Percentiles rank a stretch among this genome's conserved stretches.
phyloP scores from a whole-genome alignment of 2,797 vertebrate genomes.

The Sandelia bainsii region DNA sequence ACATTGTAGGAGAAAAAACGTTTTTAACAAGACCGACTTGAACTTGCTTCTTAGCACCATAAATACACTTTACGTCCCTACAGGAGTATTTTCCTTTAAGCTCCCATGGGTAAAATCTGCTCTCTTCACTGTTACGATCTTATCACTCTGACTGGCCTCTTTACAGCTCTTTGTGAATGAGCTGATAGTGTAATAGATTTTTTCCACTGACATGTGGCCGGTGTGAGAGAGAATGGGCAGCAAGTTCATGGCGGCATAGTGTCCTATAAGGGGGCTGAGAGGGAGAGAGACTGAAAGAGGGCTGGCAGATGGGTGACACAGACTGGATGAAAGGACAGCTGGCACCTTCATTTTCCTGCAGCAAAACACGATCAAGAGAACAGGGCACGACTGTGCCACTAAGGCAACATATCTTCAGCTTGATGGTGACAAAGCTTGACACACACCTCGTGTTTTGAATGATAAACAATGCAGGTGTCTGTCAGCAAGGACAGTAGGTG shows the following conservation, averaged over 20 bases:
- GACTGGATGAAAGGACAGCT: conserved; percentile 69
- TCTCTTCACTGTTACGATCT: conserved; percentile 45
- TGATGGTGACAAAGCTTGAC: conserved; percentile 19
- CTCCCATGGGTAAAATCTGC: conserved; percentile 24
- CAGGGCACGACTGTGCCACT: neutral
- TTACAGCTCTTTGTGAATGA: conserved; percentile 70
- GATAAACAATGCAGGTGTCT: conserved; percentile 60
- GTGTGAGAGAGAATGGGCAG: conserved; percentile 60
- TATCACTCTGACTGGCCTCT: conserved; percentile 62
- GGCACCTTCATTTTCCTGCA: conserved; percentile 44
- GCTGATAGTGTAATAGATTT: conserved; percentile 70
- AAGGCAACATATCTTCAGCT: conserved; percentile 44
- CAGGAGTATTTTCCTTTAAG: conserved; percentile 18
- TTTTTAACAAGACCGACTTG: neutral
- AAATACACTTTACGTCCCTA: conserved; percentile 6
- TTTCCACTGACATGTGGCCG: conserved; percentile 70
- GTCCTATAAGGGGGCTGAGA: conserved; percentile 21
- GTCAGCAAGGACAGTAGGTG: conserved; percentile 31
- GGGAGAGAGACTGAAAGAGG: conserved; percentile 35
- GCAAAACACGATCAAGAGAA: conserved; percentile 40
- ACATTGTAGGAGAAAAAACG: neutral
- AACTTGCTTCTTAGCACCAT: neutral
- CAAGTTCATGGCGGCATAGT: conserved; percentile 50
- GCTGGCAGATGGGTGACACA: conserved; percentile 74
- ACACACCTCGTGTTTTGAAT: conserved; percentile 36